These are phyloP conservation scores for Sclerurus mexicanus DNA, from an alignment of 2,113 vertebrate genomes.

Conservation along the genomic window DNA sequence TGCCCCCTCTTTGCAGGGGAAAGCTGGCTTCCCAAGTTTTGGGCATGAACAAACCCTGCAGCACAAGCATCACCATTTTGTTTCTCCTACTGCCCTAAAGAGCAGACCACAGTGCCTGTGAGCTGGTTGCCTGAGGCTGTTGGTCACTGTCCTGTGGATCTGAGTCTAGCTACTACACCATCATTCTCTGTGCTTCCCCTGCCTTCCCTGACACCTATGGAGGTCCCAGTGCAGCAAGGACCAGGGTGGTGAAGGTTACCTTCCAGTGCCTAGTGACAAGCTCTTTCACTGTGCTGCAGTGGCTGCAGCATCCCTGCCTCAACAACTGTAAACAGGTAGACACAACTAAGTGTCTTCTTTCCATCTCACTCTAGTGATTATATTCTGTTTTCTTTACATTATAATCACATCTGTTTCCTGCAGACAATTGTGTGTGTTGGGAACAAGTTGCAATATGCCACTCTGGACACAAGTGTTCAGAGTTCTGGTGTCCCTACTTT, in stretches of 20 bases:
- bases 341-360: neutral
- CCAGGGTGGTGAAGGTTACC: neutral
- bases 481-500: neutral
- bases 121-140: neutral
- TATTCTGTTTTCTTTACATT: neutral
- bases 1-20: neutral
- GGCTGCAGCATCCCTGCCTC: neutral
- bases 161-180: neutral
- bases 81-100: neutral
- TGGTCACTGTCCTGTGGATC: neutral
- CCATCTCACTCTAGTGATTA: neutral
- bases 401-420: neutral
- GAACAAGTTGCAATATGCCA: neutral
- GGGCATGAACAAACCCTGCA: neutral
- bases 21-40: neutral
- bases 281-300: neutral
- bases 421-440: neutral
- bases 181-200: neutral
- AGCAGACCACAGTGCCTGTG: neutral
- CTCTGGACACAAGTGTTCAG: neutral
- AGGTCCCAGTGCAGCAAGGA: neutral
- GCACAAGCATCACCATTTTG: fast-evolving
- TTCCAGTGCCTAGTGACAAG: neutral
- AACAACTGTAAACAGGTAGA: neutral
- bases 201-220: neutral